These are phyloP conservation scores for Jordanella pulchra DNA, from an alignment of 2,797 vertebrate genomes.

Conservation along the genomic window DNA sequence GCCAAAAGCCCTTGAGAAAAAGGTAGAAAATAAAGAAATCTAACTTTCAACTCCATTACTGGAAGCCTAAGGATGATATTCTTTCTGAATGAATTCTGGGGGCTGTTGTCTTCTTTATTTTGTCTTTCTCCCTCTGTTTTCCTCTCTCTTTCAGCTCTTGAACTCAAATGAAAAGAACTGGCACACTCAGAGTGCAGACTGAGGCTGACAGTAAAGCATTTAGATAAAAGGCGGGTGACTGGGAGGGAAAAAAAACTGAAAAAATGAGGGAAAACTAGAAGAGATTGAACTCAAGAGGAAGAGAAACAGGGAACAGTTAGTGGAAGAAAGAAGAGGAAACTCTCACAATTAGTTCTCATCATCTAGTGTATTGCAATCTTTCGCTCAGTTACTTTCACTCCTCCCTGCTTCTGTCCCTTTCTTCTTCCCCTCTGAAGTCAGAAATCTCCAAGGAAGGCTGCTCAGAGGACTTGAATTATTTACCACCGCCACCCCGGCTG, in stretches of 20 bases:
- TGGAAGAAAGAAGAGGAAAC: conserved; percentile 22
- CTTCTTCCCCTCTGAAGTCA: conserved; percentile 62
- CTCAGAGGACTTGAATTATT: conserved; percentile 68
- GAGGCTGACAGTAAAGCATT: conserved; percentile 32
- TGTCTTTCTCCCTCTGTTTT: conserved; percentile 26
- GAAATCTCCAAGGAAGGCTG: conserved; percentile 58
- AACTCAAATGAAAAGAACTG: conserved; percentile 34
- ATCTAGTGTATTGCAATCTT: conserved; percentile 37
- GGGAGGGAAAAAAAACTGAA: not conserved
- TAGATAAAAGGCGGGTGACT: conserved; percentile 19
- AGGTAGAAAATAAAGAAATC: conserved; percentile 26
- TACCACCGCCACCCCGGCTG: conserved; percentile 56
- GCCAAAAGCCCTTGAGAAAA: conserved; percentile 36
- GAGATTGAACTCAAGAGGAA: conserved; percentile 20
- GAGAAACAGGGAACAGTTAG: not conserved
- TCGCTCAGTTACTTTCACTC: conserved; percentile 24
- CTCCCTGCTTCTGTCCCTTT: conserved; percentile 46
- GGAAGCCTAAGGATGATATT: conserved; percentile 62
- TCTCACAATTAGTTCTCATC: conserved; percentile 40
- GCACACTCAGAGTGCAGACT: conserved; percentile 39
- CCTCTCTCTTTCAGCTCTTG: conserved; percentile 30
- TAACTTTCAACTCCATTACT: conserved; percentile 57
- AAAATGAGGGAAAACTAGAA: conserved; percentile 24
- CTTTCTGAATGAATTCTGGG: conserved; percentile 41
- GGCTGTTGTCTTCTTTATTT: conserved; percentile 50